Evolutionary conservation across 2,113 vertebrate genomes (phyloP).

Genomic region (Leptobrachium ailaonicum): DNA sequence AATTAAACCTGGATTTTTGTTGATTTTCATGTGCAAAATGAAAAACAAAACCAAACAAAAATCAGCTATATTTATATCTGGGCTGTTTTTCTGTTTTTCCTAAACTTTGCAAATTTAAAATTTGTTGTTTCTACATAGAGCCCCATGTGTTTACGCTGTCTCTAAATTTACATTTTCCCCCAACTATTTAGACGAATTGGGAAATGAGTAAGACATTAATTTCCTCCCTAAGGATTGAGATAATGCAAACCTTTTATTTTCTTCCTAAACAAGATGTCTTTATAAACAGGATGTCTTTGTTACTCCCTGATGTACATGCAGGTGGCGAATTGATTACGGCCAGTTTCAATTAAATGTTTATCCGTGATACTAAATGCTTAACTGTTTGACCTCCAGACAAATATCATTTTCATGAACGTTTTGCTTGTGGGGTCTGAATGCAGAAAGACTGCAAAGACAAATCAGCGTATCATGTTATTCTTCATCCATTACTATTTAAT

Average conservation of each 20-base stretch:
- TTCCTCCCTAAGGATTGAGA: constrained; percentile 16
- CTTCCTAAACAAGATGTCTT: constrained; percentile 24
- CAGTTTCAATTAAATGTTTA: neutral
- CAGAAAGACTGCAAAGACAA: too few species aligned
- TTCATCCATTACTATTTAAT: too few species aligned
- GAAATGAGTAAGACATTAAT: constrained; percentile 23
- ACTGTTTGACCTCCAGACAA: neutral
- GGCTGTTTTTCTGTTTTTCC: too few species aligned
- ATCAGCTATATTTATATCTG: too few species aligned
- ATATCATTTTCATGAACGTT: neutral
- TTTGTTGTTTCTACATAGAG: too few species aligned
- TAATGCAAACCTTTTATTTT: neutral
- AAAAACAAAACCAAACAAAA: too few species aligned
- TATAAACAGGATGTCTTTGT: constrained; percentile 44
- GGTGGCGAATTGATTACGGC: constrained; percentile 28
- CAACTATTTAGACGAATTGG: constrained; percentile 29
- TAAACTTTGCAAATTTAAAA: too few species aligned
- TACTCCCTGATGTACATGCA: constrained; percentile 20
- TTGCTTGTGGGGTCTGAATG: neutral
- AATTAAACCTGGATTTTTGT: too few species aligned
- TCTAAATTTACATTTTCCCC: neutral
- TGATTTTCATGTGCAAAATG: too few species aligned
- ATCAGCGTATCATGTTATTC: too few species aligned
- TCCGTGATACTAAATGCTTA: neutral
- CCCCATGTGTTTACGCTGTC: neutral